Evolutionary conservation across 2,888 invertebrate genomes (phyloP), one percentile per base, ranked within the genome.

Genomic region (Limenitis arthemis): DNA sequence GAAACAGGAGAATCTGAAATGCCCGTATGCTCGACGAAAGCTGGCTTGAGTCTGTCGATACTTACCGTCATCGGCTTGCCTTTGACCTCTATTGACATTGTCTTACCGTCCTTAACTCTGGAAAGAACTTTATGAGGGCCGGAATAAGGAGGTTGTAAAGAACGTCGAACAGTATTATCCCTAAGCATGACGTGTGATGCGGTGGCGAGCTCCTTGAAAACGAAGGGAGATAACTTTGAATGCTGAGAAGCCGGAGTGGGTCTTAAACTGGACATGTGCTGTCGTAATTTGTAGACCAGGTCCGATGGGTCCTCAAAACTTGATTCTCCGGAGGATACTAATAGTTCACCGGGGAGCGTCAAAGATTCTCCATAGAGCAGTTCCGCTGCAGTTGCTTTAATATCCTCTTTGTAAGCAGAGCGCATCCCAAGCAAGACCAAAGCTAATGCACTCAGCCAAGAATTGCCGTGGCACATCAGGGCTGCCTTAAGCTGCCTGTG

Each of bases 401-500:
- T 6, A 28, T 61, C 61, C 1, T 61, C 59, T 33, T 63, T 61
- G 1, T 55, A 40, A 1, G 61, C 58, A 1, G 60, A 29, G 0
- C 62, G 53, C 47, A 62, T 61, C 5, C 61, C 61, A 2, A 62
- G 53, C 1, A 60, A 49, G 1, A 62, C 61, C 1, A 59, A 8
- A 0, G 62, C 60, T 5, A 61, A 42, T 0, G 54, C 36, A 8
- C 36, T 41, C 4, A n/a, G 9, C 61, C 60, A 61, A 0, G 53
- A 39, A 4, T 53, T 50, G 0, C 33, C 12, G 28, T 59, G 60
- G 31, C 60, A 59, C 58, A 59, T 61, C 1, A 63, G 37, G 0
- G 61, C 40, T 1, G 60, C 61, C 38, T 65, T 64, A 11, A 65
- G 43, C n/a, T 61, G 59, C 2, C 62, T 46, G 30, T 64, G 61